phyloP scores from a whole-genome alignment of 2,797 vertebrate species.

The Danio kyathit region DNA sequence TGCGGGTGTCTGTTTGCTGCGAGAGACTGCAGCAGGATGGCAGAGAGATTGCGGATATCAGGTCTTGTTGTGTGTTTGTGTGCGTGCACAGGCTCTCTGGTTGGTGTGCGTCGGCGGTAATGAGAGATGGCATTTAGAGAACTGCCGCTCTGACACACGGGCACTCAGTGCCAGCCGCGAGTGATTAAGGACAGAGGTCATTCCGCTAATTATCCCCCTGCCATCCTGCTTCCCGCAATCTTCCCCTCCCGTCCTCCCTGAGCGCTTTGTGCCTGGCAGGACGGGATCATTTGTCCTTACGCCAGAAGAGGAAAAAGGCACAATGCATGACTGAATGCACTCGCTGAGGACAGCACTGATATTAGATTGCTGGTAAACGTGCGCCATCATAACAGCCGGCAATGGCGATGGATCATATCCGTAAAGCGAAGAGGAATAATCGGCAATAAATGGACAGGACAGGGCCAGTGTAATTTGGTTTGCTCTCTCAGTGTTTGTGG shows the following conservation, averaged over 20 bases:
- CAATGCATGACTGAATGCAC: constrained; percentile 33
- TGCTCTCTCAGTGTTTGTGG: constrained; percentile 18
- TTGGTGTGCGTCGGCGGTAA: constrained; percentile 69
- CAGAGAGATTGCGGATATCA: constrained; percentile 14
- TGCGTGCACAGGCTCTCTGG: not conserved
- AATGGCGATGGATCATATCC: constrained; percentile 1
- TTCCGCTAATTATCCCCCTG: constrained; percentile 82
- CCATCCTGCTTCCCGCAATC: constrained; percentile 73
- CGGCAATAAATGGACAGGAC: constrained; percentile 33
- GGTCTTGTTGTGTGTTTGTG: constrained; percentile 21
- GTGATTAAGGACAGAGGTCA: constrained; percentile 85
- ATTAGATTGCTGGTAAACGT: constrained; percentile 37
- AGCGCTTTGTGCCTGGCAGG: constrained; percentile 47
- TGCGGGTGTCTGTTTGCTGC: not conserved
- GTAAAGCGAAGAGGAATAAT: constrained; percentile 36
- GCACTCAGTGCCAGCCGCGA: constrained; percentile 81
- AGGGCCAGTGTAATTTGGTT: constrained; percentile 33
- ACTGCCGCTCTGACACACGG: constrained; percentile 80
- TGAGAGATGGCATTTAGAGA: constrained; percentile 85
- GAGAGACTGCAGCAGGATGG: not conserved
- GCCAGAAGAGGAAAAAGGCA: constrained; percentile 33
- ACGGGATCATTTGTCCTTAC: constrained; percentile 36
- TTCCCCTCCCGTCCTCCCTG: constrained; percentile 37
- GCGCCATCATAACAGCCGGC: not conserved
- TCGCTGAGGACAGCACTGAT: constrained; percentile 26